Conservation (phyloP, 30 jellyfish, hydroid and myxozoan genomes). For the Aurelia aurita region DNA sequence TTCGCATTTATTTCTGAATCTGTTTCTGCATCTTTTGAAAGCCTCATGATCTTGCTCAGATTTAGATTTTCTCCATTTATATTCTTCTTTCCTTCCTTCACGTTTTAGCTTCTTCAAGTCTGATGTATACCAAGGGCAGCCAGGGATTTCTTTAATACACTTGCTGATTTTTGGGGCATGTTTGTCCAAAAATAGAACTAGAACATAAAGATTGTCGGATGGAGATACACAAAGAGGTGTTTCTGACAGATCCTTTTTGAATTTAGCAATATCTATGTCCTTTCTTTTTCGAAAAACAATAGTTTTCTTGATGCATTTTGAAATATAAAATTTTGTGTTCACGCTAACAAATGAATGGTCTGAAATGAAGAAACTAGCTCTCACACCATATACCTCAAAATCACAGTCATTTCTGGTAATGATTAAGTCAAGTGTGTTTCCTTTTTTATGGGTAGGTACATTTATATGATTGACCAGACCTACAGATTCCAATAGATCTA, state of each 20-base stretch:
- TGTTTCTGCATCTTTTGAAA: slow-evolving; percentile 2
- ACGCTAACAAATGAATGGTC: slow-evolving; percentile 1
- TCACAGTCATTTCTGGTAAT: too few relatives aligned
- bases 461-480: too few relatives aligned
- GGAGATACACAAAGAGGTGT: background rate
- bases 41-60: slow-evolving; percentile 1
- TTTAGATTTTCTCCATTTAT: background rate
- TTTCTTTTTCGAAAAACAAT: background rate
- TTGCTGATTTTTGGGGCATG: slow-evolving; percentile 2
- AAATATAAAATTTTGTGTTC: too few relatives aligned
- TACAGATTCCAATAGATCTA: too few relatives aligned
- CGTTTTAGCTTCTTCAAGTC: background rate
- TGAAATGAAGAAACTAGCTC: background rate
- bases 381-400: background rate
- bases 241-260: background rate
- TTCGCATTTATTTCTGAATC: background rate
- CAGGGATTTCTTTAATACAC: background rate
- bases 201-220: background rate
- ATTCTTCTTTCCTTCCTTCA: background rate
- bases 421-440: too few relatives aligned
- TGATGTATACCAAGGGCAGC: slow-evolving; percentile 5
- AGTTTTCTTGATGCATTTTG: background rate
- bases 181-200: background rate
- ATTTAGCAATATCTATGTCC: background rate
- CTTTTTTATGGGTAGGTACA: too few relatives aligned